Conservation (phyloP, 2,888 invertebrate species). For the Zaprionus lineosus region DNA sequence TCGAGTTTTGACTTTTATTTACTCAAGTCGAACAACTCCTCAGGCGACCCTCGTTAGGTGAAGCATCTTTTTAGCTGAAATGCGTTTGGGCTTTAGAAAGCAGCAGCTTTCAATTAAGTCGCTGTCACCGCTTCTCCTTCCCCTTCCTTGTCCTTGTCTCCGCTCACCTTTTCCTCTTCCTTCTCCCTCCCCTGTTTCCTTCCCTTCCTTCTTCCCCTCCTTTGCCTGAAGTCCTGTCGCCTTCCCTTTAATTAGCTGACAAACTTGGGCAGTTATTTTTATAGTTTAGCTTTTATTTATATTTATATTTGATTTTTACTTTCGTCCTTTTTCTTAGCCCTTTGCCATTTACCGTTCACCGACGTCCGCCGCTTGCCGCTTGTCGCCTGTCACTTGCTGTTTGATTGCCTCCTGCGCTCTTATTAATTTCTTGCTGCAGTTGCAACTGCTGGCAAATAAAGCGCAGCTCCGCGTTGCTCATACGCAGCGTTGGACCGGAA, state of each 20-base stretch:
- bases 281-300: neutral
- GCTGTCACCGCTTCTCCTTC: slow-evolving; percentile 37
- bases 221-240: no score
- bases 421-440: slow-evolving; percentile 60
- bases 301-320: slow-evolving; percentile 16
- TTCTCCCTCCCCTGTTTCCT: no score
- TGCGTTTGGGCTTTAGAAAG: slow-evolving; percentile 60
- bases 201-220: no score
- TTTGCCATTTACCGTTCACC: neutral
- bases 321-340: slow-evolving; percentile 33
- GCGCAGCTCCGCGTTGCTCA: slow-evolving; percentile 60
- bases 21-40: neutral
- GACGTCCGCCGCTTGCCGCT: neutral
- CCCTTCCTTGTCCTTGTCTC: neutral
- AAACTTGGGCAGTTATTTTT: slow-evolving; percentile 45
- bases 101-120: slow-evolving; percentile 70
- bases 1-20: no score
- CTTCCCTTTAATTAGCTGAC: slow-evolving; percentile 63
- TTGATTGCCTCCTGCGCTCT: slow-evolving; percentile 7
- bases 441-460: slow-evolving; percentile 42
- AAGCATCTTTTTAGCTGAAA: slow-evolving; percentile 40
- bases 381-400: no score
- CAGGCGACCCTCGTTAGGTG: neutral
- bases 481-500: slow-evolving; percentile 57
- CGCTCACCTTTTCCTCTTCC: slow-evolving; percentile 9